A percentile compares a stretch with the other conserved stretches of the same genome.
phyloP scores from a whole-genome alignment of 1,140 invertebrate species.

The Drosophila subobscura region DNA sequence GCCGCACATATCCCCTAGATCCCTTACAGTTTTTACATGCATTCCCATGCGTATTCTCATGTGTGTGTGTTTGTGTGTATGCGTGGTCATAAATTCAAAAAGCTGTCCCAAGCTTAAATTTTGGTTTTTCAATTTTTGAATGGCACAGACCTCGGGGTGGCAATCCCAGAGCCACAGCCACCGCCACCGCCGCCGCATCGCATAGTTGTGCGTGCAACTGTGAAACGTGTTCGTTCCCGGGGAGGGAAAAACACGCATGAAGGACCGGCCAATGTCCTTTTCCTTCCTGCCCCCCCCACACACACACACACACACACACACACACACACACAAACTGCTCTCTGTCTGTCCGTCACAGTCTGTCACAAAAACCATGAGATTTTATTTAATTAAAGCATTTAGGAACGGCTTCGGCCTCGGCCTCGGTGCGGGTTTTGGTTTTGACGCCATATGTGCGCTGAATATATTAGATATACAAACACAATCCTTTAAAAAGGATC shows the following conservation, averaged over 20 bases:
- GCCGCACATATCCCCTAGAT: conserved; percentile 15
- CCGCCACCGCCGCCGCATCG: conserved; percentile 11
- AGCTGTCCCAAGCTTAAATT: conserved; percentile 77
- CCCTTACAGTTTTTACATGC: conserved; percentile 58
- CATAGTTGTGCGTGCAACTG: conserved; percentile 80
- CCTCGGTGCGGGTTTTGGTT: conserved; percentile 47
- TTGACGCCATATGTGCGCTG: conserved; percentile 77
- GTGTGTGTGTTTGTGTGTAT: conserved; percentile 33
- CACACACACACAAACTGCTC: background rate
- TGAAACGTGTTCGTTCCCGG: conserved; percentile 59
- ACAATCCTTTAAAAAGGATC: conserved; percentile 63
- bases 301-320: too few species aligned
- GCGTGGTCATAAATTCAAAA: conserved; percentile 80
- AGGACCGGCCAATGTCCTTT: conserved; percentile 44
- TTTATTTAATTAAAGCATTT: conserved; percentile 81
- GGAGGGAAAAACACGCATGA: conserved; percentile 11
- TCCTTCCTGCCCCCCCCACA: background rate
- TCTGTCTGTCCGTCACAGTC: background rate
- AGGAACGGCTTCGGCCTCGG: conserved; percentile 2
- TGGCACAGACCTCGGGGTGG: conserved; percentile 55
- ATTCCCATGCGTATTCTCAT: conserved; percentile 73
- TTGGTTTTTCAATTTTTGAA: conserved; percentile 82
- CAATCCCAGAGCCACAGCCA: conserved; percentile 12
- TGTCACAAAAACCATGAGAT: conserved; percentile 74
- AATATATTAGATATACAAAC: conserved; percentile 76